phyloP scores from a whole-genome alignment of 2,888 invertebrate species.

The Lordiphosa andalusiaca region DNA sequence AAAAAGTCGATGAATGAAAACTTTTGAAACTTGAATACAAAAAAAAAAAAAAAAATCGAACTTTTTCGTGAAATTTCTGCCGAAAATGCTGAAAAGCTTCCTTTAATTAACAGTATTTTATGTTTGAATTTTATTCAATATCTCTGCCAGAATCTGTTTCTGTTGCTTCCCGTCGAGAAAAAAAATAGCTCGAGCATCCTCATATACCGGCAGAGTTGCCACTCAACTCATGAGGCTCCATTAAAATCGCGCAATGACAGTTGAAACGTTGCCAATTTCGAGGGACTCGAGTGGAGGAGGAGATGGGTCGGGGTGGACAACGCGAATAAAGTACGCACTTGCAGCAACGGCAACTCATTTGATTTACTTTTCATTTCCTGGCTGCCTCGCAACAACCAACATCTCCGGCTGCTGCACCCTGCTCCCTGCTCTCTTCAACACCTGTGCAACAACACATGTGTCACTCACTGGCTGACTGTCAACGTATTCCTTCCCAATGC shows the following conservation, averaged over 20 bases:
- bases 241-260: constrained; percentile 47
- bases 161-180: too few relatives aligned
- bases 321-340: constrained; percentile 52
- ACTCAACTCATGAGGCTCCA: constrained; percentile 4
- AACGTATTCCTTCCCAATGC: neutral
- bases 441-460: constrained; percentile 31
- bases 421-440: constrained; percentile 2
- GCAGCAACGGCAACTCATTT: constrained; percentile 57
- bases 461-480: constrained; percentile 3
- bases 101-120: too few relatives aligned
- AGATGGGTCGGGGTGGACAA: constrained; percentile 8
- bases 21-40: too few relatives aligned
- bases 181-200: constrained; percentile 1
- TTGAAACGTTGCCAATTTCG: constrained; percentile 47
- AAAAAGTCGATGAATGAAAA: too few relatives aligned
- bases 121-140: too few relatives aligned
- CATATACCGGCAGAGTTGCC: constrained; percentile 3
- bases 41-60: too few relatives aligned
- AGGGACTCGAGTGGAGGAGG: constrained; percentile 30
- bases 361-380: constrained; percentile 78
- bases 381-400: constrained; percentile 58
- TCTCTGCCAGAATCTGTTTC: too few relatives aligned
- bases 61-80: too few relatives aligned
- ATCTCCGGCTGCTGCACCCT: constrained; percentile 8
- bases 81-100: too few relatives aligned